phyloP scores from a whole-genome alignment of 1,140 invertebrate species.

The Caenorhabditis elegans region DNA sequence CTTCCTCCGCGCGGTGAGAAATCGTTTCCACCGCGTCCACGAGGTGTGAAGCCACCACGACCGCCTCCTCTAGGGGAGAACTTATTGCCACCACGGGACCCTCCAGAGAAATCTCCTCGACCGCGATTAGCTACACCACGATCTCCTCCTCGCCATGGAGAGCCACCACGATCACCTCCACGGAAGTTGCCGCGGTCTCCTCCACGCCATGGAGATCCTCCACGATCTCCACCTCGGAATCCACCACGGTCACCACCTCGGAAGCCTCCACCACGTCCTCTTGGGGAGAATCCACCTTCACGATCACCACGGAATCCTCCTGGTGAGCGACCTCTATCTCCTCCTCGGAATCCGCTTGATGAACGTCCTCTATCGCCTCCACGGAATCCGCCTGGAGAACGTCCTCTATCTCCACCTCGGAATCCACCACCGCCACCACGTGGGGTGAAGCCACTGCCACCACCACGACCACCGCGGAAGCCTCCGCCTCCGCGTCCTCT shows the following conservation, averaged over 20 bases:
- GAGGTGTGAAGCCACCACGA: constrained; percentile 6
- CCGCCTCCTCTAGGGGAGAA: constrained; percentile 19
- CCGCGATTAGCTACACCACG: constrained; percentile 25
- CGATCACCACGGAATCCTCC: not conserved
- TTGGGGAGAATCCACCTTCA: not conserved
- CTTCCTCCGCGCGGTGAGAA: constrained; percentile 23
- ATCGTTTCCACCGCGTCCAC: constrained; percentile 2
- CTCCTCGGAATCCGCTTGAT: not conserved
- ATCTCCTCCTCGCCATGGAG: not conserved
- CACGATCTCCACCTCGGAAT: constrained; percentile 8
- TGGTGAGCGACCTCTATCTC: not conserved
- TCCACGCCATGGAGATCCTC: not conserved
- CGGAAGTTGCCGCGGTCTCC: no score
- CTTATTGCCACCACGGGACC: not conserved
- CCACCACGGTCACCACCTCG: not conserved
- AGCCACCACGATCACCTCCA: constrained; percentile 22
- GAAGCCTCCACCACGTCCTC: constrained; percentile 22
- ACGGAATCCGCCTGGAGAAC: constrained; percentile 1
- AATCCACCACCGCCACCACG: not conserved
- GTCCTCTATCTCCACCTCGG: constrained; percentile 10
- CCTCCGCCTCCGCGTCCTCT: constrained; percentile 17
- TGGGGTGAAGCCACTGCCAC: not conserved
- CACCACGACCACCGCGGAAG: constrained; percentile 10
- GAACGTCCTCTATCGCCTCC: not conserved
- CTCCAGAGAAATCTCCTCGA: constrained; percentile 19